Base-by-base conservation (phyloP, 2,888 invertebrate genomes). In the Epicampocera succincta region DNA sequence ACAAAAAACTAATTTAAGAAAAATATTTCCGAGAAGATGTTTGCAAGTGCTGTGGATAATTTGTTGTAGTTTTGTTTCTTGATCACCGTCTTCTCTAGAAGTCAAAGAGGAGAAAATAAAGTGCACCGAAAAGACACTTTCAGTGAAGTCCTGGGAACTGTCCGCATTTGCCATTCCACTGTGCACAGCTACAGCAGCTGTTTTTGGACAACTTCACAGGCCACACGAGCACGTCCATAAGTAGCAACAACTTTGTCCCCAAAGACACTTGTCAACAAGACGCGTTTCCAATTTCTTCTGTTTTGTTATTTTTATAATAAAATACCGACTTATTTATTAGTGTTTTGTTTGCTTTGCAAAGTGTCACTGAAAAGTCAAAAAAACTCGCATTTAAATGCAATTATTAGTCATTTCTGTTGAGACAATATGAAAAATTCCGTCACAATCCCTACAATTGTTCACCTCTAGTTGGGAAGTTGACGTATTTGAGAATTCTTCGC, bases 261-360 rank as follows among this genome's bases (percentile, higher is more conserved):
- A 80, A 66, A 58, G 50, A 42, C 69, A 44, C 79, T 63, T 79
- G 66, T 68, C 79, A 63, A 13, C n/a, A 25, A 46, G 21, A 63
- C 6, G 56, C 61, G 63, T 65, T 65, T 38, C 13, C 60, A 72
- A 72, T 60, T 60, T 66, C 66, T 72, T 52, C 66, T 78, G 42
- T 13, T 44, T 65, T 77, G 61, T 54, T 13, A 25, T 50, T 5
- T 61, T 54, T n/a, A n/a, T n/a, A n/a, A n/a, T n/a, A 19, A 63
- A 25, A 3, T 25, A 25, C 5, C 5, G 25, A 3, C 3, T 25
- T 25, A n/a, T 54, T 63, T 63, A 44, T 33, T 61, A 42, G 46
- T 65, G 56, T 17, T 52, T 6, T 52, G 48, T 56, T 33, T 58
- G 40, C 65, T 63, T 44, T 17, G 63, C 63, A 56, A 63, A 56